Base-by-base conservation (phyloP, 2,888 invertebrate genomes). In the Trissolcus japonicus region DNA sequence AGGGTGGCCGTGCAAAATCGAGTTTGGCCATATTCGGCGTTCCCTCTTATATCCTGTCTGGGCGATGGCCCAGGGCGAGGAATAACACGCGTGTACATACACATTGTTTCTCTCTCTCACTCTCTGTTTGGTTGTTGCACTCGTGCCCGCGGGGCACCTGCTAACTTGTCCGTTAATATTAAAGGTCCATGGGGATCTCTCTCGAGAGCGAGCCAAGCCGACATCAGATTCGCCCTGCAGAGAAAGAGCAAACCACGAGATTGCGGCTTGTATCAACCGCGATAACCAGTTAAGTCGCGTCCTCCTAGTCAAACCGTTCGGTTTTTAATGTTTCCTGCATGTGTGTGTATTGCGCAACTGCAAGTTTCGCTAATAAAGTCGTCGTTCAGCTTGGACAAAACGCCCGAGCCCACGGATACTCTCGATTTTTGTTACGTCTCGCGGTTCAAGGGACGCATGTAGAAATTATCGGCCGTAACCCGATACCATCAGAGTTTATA, bases 111-210 rank as follows among this genome's bases (percentile, higher is more conserved):
- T 68, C 57, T 59, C 9, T 51, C 21, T 68, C 56, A 63, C 57
- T 59, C 9, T 51, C 21, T 40, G 14, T 66, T 40, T 29, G 19
- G 75, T 41, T 35, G 35, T 35, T 67, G 66, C 67, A 51, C 65
- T 66, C 53, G 65, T 56, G 61, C 73, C 80, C 78, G 50, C 62
- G 73, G 81, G 81, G 78, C 83, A 82, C 84, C 85, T 83, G 83
- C 86, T 88, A 88, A 88, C 87, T 87, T 83, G 86, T 84, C 85
- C 85, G 86, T 88, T 87, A 88, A 88, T 88, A 88, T 87, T 87
- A 85, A 88, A 87, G 85, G 82, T 82, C 84, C 84, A 77, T 79
- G 85, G 85, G 85, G 86, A 83, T 71, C 75, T 69, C 73, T 63
- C 67, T 73, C 65, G 66, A 68, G 69, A 77, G 56, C 48, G 48